These are phyloP conservation scores for Caradrina kadenii DNA, from an alignment of 2,888 invertebrate genomes.

Conservation along the genomic window DNA sequence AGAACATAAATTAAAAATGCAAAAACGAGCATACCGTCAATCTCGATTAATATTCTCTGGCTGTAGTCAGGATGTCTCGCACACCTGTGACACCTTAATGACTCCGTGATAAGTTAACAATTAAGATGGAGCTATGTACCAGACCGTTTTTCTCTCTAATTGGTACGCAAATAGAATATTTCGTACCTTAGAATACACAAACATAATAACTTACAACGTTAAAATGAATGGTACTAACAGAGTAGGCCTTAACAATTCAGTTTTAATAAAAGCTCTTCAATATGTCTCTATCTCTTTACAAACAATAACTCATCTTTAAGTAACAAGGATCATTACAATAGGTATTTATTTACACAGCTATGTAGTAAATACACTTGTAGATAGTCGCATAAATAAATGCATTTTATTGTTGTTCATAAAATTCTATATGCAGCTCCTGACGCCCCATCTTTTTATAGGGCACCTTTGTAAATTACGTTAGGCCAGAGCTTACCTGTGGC, in stretches of 20 bases:
- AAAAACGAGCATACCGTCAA: slow-evolving; percentile 44
- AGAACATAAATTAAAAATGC: slow-evolving; percentile 48
- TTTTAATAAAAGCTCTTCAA: slow-evolving; percentile 33
- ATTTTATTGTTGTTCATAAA: slow-evolving; percentile 72
- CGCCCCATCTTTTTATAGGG: slow-evolving; percentile 75
- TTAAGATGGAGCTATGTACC: slow-evolving; percentile 48
- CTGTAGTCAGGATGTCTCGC: slow-evolving; percentile 57
- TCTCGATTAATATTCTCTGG: slow-evolving; percentile 56
- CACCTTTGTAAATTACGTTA: slow-evolving; percentile 77
- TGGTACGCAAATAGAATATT: slow-evolving; percentile 55
- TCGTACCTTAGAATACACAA: slow-evolving; percentile 13
- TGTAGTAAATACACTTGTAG: slow-evolving; percentile 56
- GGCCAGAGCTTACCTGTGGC: slow-evolving; percentile 77
- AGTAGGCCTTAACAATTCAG: slow-evolving; percentile 13
- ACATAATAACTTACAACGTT: slow-evolving; percentile 9
- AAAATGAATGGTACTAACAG: slow-evolving; percentile 11
- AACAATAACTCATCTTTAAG: slow-evolving; percentile 49
- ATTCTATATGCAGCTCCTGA: slow-evolving; percentile 68
- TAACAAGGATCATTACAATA: slow-evolving; percentile 50
- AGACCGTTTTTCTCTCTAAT: slow-evolving; percentile 47
- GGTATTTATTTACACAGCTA: slow-evolving; percentile 55
- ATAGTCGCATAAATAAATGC: slow-evolving; percentile 66
- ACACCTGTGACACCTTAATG: slow-evolving; percentile 59
- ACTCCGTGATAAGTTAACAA: slow-evolving; percentile 57
- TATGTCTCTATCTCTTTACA: slow-evolving; percentile 34